Evolutionary conservation across 2,888 invertebrate genomes (phyloP), one percentile per base, ranked within the genome.

Genomic region (Acanthosepion lycidas): DNA sequence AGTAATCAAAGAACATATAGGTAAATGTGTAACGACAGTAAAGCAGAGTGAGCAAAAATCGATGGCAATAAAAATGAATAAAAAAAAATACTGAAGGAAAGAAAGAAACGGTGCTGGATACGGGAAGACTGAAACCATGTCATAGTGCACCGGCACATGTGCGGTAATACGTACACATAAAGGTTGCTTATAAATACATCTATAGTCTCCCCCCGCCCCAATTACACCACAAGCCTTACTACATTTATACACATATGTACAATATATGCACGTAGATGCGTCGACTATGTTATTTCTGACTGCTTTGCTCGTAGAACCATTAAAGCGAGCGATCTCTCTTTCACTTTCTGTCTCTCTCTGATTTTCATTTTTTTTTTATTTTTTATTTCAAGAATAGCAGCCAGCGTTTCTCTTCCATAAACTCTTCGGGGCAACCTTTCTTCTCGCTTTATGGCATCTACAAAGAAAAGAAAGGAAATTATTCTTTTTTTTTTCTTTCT

Each of bases 381-480:
- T 18, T 78, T 12, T 78, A 12, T n/a, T 78, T 78, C 4, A 78
- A 78, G n/a, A 78, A 78, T 78, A n/a, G n/a, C 12, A 33, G 78
- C n/a, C n/a, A 78, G 33, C 78, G 78, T 78, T 78, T 9, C 78
- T 78, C 78, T 78, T 78, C 78, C 78, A 78, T 78, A 78, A 78
- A 78, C 78, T 78, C 78, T 78, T 78, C 78, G 78, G 78, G 78
- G 78, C 78, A 78, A 78, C 78, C 78, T 78, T 78, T 78, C 78
- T 78, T n/a, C 78, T n/a, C 15, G 78, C 78, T 78, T 78, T 78
- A 78, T 78, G 33, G 33, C 78, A 78, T 78, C 78, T 78, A 33
- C 78, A 78, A 78, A 78, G 78, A 78, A 78, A n/a, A 78, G 78
- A 78, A 33, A 9, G 33, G 12, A 78, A 78, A 78, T n/a, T 78